Evolutionary conservation across 1,140 invertebrate species (phyloP), one percentile per base, ranked within the genome.

Genomic region (Drosophila cardini): DNA sequence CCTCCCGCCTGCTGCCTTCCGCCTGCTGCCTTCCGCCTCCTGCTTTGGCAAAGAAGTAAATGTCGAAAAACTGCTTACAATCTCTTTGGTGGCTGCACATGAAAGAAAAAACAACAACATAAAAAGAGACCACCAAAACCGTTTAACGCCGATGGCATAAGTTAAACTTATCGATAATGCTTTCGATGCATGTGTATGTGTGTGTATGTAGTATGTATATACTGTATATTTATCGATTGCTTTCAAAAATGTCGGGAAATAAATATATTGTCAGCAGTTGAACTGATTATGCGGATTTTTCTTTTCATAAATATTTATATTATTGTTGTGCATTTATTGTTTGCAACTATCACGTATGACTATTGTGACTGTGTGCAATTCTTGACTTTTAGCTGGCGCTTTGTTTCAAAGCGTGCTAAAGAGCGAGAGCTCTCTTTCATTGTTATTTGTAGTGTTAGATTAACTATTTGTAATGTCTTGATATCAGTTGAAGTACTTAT

Each of bases 41-140:
- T 36, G 34, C 13, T 61, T 61, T 42, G 50, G 52, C 16, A 57
- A 55, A 46, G 75, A 42, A 57, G 74, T 78, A 83, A 83, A 83
- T 82, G 80, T 78, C 79, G 75, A 79, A 65, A 75, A 78, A 76
- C 64, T 62, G 75, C 63, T 82, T 82, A 86, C 82, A 86, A 82
- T 86, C 75, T 82, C 82, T 76, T 86, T 86, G 43, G 13, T 86
- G 43, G 13, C 32, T 55, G 52, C 50, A 56, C 16, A 42, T 9
- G 34, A 50, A 16, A 26, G 21, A 26, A 30, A 42, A 36, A 40
- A 9, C 13, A 46, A 45, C 13, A 10, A 34, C 11, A 55, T 26
- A 71, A 50, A 72, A 61, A 78, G 34, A 75, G 75, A 82, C 82
- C 82, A 75, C 74, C 65, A 43, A 71, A 72, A 68, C 57, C 46